Percentiles rank a stretch among this genome's conserved stretches.
phyloP scores from a whole-genome alignment of 2,113 vertebrate species.

The Phrynocephalus versicolor region DNA sequence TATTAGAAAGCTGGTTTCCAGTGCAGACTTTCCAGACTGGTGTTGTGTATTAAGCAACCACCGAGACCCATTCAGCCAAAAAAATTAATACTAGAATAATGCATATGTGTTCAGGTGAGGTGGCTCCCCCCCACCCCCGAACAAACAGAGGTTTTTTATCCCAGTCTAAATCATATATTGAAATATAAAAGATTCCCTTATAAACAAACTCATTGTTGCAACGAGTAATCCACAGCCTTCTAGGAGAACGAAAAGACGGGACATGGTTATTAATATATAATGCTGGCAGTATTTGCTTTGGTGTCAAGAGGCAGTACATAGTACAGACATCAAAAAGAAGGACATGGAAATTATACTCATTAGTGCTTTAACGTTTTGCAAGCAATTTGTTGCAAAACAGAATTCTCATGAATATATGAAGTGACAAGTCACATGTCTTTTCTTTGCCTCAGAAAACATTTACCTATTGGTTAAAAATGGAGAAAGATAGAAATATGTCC shows the following conservation, averaged over 20 bases:
- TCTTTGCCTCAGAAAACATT: constrained; percentile 26
- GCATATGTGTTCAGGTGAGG: not conserved
- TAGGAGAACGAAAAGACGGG: constrained; percentile 3
- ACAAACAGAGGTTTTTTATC: not conserved
- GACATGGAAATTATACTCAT: constrained; percentile 32
- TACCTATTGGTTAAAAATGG: not conserved
- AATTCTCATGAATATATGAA: constrained; percentile 25
- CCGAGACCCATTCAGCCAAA: not conserved
- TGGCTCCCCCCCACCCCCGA: not conserved
- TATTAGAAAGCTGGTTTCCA: not conserved
- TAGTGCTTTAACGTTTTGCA: constrained; percentile 48
- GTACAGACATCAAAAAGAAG: constrained; percentile 34
- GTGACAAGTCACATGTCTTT: constrained; percentile 1
- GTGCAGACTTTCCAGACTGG: not conserved
- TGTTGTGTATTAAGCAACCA: no score
- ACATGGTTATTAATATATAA: constrained; percentile 19
- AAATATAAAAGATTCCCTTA: constrained; percentile 11
- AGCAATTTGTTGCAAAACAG: constrained; percentile 32
- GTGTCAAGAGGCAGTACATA: constrained; percentile 15
- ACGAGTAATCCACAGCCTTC: constrained; percentile 14
- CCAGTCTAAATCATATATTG: not conserved
- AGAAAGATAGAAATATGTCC: not conserved
- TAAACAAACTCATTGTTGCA: constrained; percentile 29
- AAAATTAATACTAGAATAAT: constrained; percentile 17
- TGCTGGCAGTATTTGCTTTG: constrained; percentile 36